phyloP scores from a whole-genome alignment of 2,888 invertebrate species.

The Metellina segmentata region DNA sequence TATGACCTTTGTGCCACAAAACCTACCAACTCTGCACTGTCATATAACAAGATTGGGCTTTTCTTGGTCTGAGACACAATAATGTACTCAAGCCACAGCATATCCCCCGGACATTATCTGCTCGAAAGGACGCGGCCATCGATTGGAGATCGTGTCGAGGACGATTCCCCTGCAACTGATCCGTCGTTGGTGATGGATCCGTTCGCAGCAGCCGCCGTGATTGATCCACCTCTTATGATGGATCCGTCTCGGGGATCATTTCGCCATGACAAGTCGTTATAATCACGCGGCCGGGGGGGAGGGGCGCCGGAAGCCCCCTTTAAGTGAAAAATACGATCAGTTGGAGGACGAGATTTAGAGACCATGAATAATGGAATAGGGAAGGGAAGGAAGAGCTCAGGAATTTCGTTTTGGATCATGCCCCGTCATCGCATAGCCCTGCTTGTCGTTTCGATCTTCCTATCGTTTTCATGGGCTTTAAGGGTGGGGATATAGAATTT shows the following conservation, averaged over 20 bases:
- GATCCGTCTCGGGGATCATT: slow-evolving; percentile 7
- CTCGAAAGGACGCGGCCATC: background rate
- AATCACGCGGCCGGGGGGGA: slow-evolving; percentile 39
- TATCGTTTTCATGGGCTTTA: slow-evolving; percentile 32
- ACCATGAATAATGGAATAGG: slow-evolving; percentile 57
- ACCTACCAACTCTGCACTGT: too few species aligned
- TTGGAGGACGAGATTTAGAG: slow-evolving; percentile 33
- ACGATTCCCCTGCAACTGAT: background rate
- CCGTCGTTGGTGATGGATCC: slow-evolving; percentile 28
- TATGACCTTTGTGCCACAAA: too few species aligned
- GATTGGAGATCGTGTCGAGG: background rate
- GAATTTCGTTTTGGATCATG: slow-evolving; percentile 20
- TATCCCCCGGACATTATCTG: background rate
- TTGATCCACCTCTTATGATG: slow-evolving; percentile 7
- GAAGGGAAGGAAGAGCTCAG: slow-evolving; percentile 12
- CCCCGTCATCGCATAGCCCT: background rate
- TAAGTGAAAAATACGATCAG: slow-evolving; percentile 57
- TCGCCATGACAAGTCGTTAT: slow-evolving; percentile 45
- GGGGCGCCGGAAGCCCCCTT: background rate
- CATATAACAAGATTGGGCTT: too few species aligned
- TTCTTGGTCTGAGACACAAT: too few species aligned
- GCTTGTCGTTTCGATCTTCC: background rate
- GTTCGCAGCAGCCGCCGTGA: slow-evolving; percentile 11
- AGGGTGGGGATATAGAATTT: slow-evolving; percentile 18
- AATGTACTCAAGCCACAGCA: too few species aligned